Base-by-base conservation (phyloP, 2,888 invertebrate species). In the Pycnomerus fuliginosus region DNA sequence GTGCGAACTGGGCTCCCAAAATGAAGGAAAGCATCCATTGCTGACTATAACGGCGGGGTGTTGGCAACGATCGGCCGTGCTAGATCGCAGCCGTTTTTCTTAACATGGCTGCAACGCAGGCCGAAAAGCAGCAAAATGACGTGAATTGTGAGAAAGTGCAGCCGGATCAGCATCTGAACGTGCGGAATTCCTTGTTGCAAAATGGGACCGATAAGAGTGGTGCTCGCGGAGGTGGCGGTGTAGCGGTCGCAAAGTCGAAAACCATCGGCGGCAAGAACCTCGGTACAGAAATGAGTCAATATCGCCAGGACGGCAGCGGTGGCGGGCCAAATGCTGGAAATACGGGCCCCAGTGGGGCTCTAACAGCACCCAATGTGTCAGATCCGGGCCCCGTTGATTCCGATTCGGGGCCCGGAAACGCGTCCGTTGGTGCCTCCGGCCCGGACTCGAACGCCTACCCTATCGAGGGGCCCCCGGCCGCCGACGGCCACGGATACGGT, bases 81-180 rank as follows among this genome's bases (percentile, higher is more conserved):
- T 67, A 64, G 66, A 68, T 69, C 68, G 69, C 68, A 69, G 69
- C 67, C 70, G 69, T 69, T 69, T 69, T 66, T 67, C 67, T 68
- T 78, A 84, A 84, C 82, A 86, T 86, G 86, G 86, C 86, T 84
- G 85, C 86, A 80, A 85, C 85, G 81, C 85, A 84, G 82, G 84
- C 85, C 76, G 85, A 85, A 80, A 81, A 84, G 78, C 85, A 85
- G 76, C 84, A 84, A 79, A 84, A 84, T 80, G 85, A 85, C 80
- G 77, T 77, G 74, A 82, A 79, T 75, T 76, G 69, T 69, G 69
- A 80, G 71, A 80, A 80, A 75, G 80, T 76, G 77, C 77, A 79
- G 74, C 74, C 79, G 71, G 81, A 82, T 67, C 79, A 78, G 76
- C 79, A 78, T 74, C 76, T 78, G 75, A 81, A 81, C 74, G 78